Conservation (phyloP, 2,888 invertebrate species). For the Pharmacophagus antenor region DNA sequence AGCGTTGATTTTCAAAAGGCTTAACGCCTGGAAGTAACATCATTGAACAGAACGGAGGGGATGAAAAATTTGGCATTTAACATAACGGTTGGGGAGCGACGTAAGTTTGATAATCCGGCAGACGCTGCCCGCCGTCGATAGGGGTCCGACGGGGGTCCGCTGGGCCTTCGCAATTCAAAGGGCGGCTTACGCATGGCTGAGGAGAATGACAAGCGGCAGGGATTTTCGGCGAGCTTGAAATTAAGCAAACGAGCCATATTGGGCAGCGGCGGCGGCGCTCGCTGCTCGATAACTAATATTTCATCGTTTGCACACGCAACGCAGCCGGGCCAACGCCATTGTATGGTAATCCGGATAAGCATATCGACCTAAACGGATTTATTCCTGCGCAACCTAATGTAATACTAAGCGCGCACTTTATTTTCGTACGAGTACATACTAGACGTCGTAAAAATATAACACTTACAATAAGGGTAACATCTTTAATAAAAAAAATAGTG, state of each 20-base stretch:
- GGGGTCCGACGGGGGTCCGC: constrained; percentile 59
- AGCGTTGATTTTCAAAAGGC: neutral
- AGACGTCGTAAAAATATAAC: too few species aligned
- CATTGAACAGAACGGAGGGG: constrained; percentile 23
- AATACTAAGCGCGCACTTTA: neutral
- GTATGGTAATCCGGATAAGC: constrained; percentile 64
- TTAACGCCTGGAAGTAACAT: neutral
- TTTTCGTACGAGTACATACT: too few species aligned
- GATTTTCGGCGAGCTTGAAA: constrained; percentile 44
- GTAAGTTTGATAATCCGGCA: constrained; percentile 67
- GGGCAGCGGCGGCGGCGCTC: constrained; percentile 39
- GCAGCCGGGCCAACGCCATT: constrained; percentile 56
- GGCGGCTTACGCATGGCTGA: constrained; percentile 51
- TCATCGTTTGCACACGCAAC: constrained; percentile 62
- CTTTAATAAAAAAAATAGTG: too few species aligned
- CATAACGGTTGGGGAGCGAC: constrained; percentile 41
- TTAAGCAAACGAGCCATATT: constrained; percentile 35
- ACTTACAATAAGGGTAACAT: too few species aligned
- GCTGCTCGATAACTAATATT: constrained; percentile 58
- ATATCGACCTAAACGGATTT: constrained; percentile 59
- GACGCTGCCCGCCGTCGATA: constrained; percentile 66
- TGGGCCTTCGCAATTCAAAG: constrained; percentile 52
- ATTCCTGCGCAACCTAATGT: constrained; percentile 37
- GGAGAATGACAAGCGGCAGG: constrained; percentile 45
- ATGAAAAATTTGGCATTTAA: constrained; percentile 27